Evolutionary conservation across 1,140 invertebrate genomes (phyloP).

Genomic region (Drosophila nasuta): DNA sequence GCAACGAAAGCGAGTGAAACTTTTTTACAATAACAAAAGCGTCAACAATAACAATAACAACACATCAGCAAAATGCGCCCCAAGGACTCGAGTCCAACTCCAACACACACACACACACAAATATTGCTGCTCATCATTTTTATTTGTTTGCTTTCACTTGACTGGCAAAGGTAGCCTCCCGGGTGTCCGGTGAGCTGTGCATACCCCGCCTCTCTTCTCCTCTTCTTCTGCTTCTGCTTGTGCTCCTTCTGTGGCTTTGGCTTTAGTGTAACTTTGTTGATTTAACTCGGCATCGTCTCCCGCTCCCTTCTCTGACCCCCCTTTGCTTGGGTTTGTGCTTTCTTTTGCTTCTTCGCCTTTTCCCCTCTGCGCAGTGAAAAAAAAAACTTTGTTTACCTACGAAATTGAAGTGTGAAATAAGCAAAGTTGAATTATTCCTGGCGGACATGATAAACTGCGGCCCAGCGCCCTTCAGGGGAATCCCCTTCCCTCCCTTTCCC

Average conservation of each 20-base stretch:
- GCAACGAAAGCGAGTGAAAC: no score
- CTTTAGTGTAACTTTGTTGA: constrained; percentile 56
- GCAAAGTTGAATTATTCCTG: constrained; percentile 84
- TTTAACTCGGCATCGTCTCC: constrained; percentile 47
- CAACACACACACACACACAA: constrained; percentile 36
- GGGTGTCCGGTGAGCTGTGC: constrained; percentile 28
- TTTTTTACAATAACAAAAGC: no score
- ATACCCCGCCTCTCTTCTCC: neutral
- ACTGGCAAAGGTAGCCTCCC: constrained; percentile 53
- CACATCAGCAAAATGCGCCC: constrained; percentile 65
- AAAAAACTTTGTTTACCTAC: constrained; percentile 82
- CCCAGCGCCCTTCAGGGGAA: constrained; percentile 37
- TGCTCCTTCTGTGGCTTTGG: neutral
- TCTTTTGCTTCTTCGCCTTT: constrained; percentile 17
- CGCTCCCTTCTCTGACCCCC: neutral
- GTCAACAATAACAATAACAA: constrained; percentile 44
- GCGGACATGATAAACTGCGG: constrained; percentile 83
- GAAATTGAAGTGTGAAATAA: constrained; percentile 83
- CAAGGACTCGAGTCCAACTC: constrained; percentile 53
- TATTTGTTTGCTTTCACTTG: constrained; percentile 78
- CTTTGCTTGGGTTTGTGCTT: constrained; percentile 44
- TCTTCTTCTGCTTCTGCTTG: no score
- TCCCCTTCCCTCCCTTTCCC: neutral
- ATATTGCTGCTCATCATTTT: constrained; percentile 81
- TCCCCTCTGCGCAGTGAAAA: constrained; percentile 36